Percentiles rank a stretch among this genome's conserved stretches.
Evolutionary conservation across 2,113 vertebrate species (phyloP).

Genomic region (Myocastor coypus): DNA sequence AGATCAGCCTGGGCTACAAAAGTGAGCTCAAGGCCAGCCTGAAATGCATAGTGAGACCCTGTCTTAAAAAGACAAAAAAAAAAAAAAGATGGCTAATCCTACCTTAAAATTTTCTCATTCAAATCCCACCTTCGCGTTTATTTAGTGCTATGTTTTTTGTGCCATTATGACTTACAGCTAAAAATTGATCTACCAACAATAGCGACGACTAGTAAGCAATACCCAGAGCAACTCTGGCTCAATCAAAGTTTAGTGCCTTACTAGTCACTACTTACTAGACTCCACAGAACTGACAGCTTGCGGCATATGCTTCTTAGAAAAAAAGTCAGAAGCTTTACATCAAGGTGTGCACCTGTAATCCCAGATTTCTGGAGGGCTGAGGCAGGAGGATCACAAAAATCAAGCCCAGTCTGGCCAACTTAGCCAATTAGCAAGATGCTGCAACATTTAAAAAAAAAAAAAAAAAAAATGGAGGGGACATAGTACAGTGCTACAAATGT

Average conservation of each 20-base stretch:
- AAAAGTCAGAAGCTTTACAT: neutral
- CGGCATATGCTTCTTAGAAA: neutral
- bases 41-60: too few relatives aligned
- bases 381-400: neutral
- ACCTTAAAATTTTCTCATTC: slow-evolving; percentile 50
- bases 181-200: neutral
- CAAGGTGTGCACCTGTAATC: neutral
- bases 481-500: neutral
- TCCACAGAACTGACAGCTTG: neutral
- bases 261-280: neutral
- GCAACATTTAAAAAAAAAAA: neutral
- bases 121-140: slow-evolving; percentile 26
- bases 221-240: neutral
- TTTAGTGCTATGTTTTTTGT: neutral
- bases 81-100: slow-evolving; percentile 52
- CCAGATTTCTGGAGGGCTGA: neutral
- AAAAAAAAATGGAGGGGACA: neutral
- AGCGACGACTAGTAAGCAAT: neutral
- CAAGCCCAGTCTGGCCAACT: neutral
- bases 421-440: neutral
- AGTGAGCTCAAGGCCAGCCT: too few relatives aligned
- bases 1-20: too few relatives aligned
- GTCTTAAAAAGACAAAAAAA: too few relatives aligned
- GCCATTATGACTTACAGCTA: neutral
- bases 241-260: neutral